A percentile compares a stretch with the other conserved stretches of the same genome.
phyloP scores from a whole-genome alignment of 2,888 invertebrate genomes.

The Hydropsyche betteni region DNA sequence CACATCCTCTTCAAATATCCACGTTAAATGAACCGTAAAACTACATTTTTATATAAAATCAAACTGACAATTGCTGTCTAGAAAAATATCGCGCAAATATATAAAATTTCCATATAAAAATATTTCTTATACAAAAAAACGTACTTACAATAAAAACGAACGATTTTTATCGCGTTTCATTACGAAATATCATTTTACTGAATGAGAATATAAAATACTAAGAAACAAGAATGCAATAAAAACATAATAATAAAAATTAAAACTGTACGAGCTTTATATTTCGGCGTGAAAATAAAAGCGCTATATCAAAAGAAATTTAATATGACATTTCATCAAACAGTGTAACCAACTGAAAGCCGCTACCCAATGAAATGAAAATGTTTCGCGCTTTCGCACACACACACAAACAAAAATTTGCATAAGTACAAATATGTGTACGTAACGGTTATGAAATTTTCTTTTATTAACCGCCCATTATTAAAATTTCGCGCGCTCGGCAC shows the following conservation, averaged over 20 bases:
- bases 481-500: too few relatives aligned
- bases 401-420: too few relatives aligned
- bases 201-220: too few relatives aligned
- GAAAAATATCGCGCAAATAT: neutral
- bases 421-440: too few relatives aligned
- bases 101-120: slow-evolving; percentile 2
- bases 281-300: neutral
- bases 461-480: too few relatives aligned
- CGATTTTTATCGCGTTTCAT: too few relatives aligned
- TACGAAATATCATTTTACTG: too few relatives aligned
- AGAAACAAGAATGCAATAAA: too few relatives aligned
- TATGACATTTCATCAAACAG: slow-evolving; percentile 24
- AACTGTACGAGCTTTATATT: too few relatives aligned
- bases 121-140: neutral
- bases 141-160: too few relatives aligned
- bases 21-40: slow-evolving; percentile 30
- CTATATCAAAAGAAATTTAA: slow-evolving; percentile 5
- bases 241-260: too few relatives aligned
- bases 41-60: slow-evolving; percentile 20
- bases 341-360: slow-evolving; percentile 19
- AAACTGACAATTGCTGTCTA: slow-evolving; percentile 11
- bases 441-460: too few relatives aligned
- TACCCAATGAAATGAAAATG: slow-evolving; percentile 6
- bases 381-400: neutral
- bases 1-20: slow-evolving; percentile 21